A percentile compares a stretch with the other conserved stretches of the same genome.
These are phyloP conservation scores for Limnephilus auricula DNA, from an alignment of 2,888 invertebrate species.

Conservation along the genomic window DNA sequence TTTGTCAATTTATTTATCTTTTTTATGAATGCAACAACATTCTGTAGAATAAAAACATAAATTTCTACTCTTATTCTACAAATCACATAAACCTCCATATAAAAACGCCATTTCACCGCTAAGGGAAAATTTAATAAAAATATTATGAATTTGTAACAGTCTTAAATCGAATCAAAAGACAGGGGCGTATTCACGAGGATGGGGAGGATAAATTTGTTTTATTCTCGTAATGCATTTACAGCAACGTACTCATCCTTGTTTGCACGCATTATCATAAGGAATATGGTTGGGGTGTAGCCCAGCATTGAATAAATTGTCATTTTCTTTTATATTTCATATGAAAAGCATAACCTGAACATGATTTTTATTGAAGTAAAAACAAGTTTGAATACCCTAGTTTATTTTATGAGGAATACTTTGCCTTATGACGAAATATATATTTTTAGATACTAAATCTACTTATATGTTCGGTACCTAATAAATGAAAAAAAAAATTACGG, in stretches of 20 bases:
- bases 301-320: slow-evolving; percentile 17
- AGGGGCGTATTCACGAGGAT: slow-evolving; percentile 43
- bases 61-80: background rate
- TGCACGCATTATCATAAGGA: slow-evolving; percentile 36
- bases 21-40: no score
- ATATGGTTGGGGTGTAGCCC: background rate
- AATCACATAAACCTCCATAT: background rate
- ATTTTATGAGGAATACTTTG: background rate
- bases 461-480: no score
- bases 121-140: slow-evolving; percentile 61
- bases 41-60: background rate
- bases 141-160: slow-evolving; percentile 61
- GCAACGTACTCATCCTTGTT: slow-evolving; percentile 17
- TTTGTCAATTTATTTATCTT: no score
- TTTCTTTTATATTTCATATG: background rate
- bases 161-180: slow-evolving; percentile 59
- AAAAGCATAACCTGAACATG: background rate
- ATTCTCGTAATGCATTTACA: slow-evolving; percentile 53
- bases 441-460: no score
- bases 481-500: no score
- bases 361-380: background rate
- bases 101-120: slow-evolving; percentile 22
- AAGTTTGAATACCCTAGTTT: background rate
- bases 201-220: slow-evolving; percentile 59
- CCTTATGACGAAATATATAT: no score